phyloP scores from a whole-genome alignment of 2,113 vertebrate genomes.

The Paramisgurnus dabryanus region DNA sequence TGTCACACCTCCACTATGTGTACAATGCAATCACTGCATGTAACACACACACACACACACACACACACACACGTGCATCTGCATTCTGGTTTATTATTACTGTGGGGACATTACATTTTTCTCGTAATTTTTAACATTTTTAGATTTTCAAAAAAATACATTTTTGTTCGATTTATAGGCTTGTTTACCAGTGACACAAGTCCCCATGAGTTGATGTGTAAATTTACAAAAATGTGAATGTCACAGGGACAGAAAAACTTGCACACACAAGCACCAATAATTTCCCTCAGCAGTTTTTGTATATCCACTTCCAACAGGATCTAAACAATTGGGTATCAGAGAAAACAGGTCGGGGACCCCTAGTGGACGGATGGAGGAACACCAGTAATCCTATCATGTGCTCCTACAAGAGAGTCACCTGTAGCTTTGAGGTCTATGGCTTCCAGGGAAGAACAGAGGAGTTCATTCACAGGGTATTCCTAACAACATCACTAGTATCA shows the following conservation, averaged over 20 bases:
- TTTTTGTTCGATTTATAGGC: too few species aligned
- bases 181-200: too few species aligned
- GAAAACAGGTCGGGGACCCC: constrained; percentile 77
- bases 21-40: background rate
- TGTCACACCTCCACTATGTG: constrained; percentile 5
- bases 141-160: too few species aligned
- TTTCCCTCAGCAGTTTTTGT: constrained; percentile 60
- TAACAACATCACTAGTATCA: too few species aligned
- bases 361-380: constrained; percentile 73
- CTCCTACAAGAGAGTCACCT: constrained; percentile 80
- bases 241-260: too few species aligned
- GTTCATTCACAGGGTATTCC: constrained; percentile 74
- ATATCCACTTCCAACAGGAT: constrained; percentile 69
- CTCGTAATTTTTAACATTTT: too few species aligned
- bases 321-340: constrained; percentile 73
- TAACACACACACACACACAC: constrained; percentile 41
- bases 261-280: constrained; percentile 27
- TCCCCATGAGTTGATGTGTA: too few species aligned
- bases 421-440: constrained; percentile 81
- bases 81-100: too few species aligned
- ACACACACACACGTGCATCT: constrained; percentile 26
- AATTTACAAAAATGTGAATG: too few species aligned
- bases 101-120: too few species aligned
- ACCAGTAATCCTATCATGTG: constrained; percentile 76
- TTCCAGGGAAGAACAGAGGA: constrained; percentile 78